Percentiles rank a stretch among this genome's conserved stretches.
These are phyloP conservation scores for Sarcophaga variegata DNA, from an alignment of 2,888 invertebrate genomes.

Conservation along the genomic window DNA sequence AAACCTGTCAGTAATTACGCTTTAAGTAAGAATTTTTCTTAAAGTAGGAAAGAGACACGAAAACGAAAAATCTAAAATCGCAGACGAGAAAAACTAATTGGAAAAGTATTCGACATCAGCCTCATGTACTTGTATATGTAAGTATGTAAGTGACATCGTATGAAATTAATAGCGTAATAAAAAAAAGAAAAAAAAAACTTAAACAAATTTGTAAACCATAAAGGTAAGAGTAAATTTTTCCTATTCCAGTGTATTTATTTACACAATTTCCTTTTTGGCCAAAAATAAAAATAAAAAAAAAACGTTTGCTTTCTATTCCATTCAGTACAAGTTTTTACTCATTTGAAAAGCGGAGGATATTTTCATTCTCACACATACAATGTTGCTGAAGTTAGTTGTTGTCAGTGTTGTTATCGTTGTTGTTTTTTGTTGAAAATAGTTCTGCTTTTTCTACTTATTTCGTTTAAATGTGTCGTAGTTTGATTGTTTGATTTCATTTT, in stretches of 20 bases:
- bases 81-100: constrained; percentile 37
- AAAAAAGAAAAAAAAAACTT: background rate
- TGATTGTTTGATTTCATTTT: background rate
- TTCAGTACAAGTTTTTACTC: constrained; percentile 39
- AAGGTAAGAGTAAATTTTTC: constrained; percentile 11
- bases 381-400: background rate
- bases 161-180: background rate
- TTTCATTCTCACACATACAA: constrained; percentile 42
- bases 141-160: background rate
- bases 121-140: background rate
- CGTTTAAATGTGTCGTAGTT: background rate
- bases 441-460: too few species aligned
- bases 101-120: constrained; percentile 26
- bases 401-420: background rate
- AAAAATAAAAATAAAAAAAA: background rate
- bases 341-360: constrained; percentile 34
- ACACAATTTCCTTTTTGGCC: constrained; percentile 56
- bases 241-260: constrained; percentile 51
- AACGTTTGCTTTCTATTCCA: constrained; percentile 11
- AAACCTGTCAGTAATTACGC: constrained; percentile 41
- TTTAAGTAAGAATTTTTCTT: constrained; percentile 31
- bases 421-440: too few species aligned
- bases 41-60: background rate
- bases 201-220: background rate
- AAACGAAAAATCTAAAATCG: constrained; percentile 1